phyloP scores from a whole-genome alignment of 2,113 vertebrate genomes.

The Cephalopholis sonnerati region DNA sequence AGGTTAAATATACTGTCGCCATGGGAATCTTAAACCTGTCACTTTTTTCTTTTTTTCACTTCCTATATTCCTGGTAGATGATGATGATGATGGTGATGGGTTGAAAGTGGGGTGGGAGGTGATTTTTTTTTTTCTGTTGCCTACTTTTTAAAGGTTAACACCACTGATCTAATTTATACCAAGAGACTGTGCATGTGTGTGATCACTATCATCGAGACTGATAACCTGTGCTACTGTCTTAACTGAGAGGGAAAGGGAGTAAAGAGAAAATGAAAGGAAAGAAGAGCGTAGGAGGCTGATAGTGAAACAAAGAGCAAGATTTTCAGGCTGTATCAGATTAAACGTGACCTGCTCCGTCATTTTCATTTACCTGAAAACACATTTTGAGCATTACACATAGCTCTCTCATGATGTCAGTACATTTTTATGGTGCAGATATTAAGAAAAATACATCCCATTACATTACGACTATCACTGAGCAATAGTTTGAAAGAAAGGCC shows the following conservation, averaged over 20 bases:
- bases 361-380: too few species aligned
- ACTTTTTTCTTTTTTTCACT: slow-evolving; percentile 1
- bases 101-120: slow-evolving; percentile 14
- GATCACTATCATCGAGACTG: background rate
- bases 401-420: too few species aligned
- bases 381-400: too few species aligned
- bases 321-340: background rate
- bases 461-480: too few species aligned
- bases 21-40: slow-evolving; percentile 52
- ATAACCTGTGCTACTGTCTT: background rate
- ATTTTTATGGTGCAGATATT: too few species aligned
- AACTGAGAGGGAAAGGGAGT: background rate
- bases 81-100: background rate
- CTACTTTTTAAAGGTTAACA: slow-evolving; percentile 61
- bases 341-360: too few species aligned
- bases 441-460: too few species aligned
- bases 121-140: background rate
- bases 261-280: background rate
- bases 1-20: slow-evolving; percentile 63
- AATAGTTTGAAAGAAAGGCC: too few species aligned
- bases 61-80: background rate
- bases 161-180: slow-evolving; percentile 55
- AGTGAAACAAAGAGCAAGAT: background rate
- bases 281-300: background rate
- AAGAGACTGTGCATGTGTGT: slow-evolving; percentile 12